Conservation (phyloP, 2,797 vertebrate genomes). For the Tympanoctomys barrerae region DNA sequence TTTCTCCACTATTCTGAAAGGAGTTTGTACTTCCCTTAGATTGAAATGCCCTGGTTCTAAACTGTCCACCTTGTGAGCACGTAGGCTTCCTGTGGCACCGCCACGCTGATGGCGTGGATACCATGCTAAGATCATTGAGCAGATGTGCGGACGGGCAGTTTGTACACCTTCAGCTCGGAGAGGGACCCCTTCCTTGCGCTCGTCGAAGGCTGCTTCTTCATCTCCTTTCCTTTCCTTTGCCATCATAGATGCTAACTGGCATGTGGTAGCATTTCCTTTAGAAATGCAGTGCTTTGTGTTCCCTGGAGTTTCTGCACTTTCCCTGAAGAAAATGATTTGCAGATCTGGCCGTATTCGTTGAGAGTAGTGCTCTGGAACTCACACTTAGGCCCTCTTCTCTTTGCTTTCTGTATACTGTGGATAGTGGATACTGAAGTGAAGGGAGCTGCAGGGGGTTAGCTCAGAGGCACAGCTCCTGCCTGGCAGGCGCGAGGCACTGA, state of each 20-base stretch:
- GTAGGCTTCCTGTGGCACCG: not conserved
- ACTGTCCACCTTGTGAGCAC: constrained; percentile 8
- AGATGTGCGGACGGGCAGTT: not conserved
- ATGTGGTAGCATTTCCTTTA: constrained; percentile 30
- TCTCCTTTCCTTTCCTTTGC: not conserved
- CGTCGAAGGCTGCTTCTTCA: not conserved
- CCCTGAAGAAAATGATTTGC: not conserved
- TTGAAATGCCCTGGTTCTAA: constrained; percentile 46
- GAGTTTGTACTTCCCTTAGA: constrained; percentile 61
- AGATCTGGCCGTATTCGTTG: not conserved
- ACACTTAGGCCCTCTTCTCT: not conserved
- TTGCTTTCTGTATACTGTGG: not conserved
- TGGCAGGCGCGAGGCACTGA: no score
- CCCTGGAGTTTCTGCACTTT: not conserved
- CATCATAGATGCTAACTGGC: constrained; percentile 3
- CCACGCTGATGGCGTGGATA: not conserved
- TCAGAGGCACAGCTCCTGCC: no score
- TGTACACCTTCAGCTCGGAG: not conserved
- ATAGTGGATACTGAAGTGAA: not conserved
- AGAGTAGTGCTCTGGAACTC: not conserved
- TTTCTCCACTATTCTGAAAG: constrained; percentile 70
- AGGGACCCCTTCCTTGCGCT: not conserved
- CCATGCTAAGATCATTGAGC: constrained; percentile 27
- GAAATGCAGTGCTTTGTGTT: not conserved
- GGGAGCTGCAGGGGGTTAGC: not conserved